Base-by-base conservation (phyloP, 2,113 vertebrate species). In the Trogon surrucura region DNA sequence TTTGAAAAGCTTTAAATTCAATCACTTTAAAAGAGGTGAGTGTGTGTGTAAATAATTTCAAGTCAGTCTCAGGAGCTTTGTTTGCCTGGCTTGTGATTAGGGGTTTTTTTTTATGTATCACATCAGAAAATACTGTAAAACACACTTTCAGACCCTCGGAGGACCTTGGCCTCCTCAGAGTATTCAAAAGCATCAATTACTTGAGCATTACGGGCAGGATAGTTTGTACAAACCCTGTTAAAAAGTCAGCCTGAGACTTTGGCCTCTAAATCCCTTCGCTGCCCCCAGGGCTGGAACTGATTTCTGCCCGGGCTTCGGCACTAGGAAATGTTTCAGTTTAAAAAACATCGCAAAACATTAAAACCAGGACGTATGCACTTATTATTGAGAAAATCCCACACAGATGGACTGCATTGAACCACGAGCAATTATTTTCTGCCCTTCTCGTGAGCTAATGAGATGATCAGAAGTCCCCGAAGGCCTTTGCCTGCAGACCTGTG, bases 331-430 rank as follows among this genome's bases (percentile, higher is more conserved):
- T 94, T 96, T 96, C 81, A 62, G 86, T 91, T 95, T 94, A 94
- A 92, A 95, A 96, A 95, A 92, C 2, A 2, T 50, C 93, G 92
- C 92, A 62, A 95, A 96, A 85, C 95, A 96, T 96, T 96, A 94
- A 97, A 97, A 97, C 88, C 95, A 91, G 93, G 80, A 94, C 18
- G 65, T 94, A 91, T 96, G 95, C 92, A 87, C 88, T 96, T 93
- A 93, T 96, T 96, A 96, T 81, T 32, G 96, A 89, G 96, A 92
- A 97, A 97, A 97, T 97, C 96, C 96, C 95, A 93, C 94, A 95
- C 96, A 97, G 96, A 97, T 96, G 96, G 95, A 84, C 91, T 96
- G 86, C 95, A 96, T 80, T 96, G 95, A 96, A 47, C 74, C 6
- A 5, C 14, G 25, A 94, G 96, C 96, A 96, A 96, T 97, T 97